Evolutionary conservation across 2,888 invertebrate species (phyloP).

Genomic region (Acronicta alni): DNA sequence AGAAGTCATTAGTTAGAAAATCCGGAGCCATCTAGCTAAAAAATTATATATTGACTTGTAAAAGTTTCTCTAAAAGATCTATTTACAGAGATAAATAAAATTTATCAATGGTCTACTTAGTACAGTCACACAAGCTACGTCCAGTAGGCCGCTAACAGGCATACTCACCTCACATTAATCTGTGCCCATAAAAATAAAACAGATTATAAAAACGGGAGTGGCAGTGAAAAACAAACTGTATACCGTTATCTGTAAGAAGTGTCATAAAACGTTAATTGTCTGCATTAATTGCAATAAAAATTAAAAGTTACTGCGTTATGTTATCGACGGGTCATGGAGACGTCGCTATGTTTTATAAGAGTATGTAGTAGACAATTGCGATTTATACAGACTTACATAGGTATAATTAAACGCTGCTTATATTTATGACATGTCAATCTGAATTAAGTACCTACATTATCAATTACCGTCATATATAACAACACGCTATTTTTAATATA

Average conservation of each 20-base stretch:
- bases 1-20: too few relatives aligned
- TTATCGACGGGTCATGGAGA: slow-evolving; percentile 73
- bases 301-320: slow-evolving; percentile 81
- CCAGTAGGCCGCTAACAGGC: slow-evolving; percentile 5
- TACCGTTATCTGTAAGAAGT: slow-evolving; percentile 69
- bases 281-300: slow-evolving; percentile 83
- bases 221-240: slow-evolving; percentile 65
- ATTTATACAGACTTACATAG: background rate
- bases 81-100: too few relatives aligned
- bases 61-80: too few relatives aligned
- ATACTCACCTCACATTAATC: slow-evolving; percentile 48
- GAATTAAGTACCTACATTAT: too few relatives aligned
- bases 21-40: too few relatives aligned
- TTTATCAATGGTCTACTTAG: too few relatives aligned
- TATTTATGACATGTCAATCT: too few relatives aligned
- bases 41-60: too few relatives aligned
- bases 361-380: slow-evolving; percentile 8
- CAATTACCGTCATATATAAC: too few relatives aligned
- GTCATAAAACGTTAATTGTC: slow-evolving; percentile 81
- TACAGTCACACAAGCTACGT: too few relatives aligned
- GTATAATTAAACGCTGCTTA: background rate
- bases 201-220: slow-evolving; percentile 48
- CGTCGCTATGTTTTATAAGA: slow-evolving; percentile 4
- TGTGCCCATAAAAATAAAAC: slow-evolving; percentile 54
- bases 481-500: too few relatives aligned